Conservation (phyloP, 2,113 vertebrate genomes). For the Sinocyclocheilus anophthalmus region DNA sequence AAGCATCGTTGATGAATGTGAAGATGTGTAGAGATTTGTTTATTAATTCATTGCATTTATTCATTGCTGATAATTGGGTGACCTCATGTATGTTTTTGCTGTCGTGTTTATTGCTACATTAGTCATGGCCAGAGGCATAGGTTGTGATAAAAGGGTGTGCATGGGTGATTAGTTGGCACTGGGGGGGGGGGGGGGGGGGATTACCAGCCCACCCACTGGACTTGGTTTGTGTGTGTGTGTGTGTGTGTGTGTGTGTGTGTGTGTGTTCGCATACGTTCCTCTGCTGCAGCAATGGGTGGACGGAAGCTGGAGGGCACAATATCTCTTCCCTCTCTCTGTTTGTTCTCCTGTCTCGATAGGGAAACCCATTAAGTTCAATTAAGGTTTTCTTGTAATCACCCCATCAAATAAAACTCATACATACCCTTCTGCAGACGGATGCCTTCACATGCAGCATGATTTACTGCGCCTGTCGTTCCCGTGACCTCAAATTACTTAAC, state of each 20-base stretch:
- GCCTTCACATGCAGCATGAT: background rate
- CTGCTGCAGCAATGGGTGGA: conserved; percentile 69
- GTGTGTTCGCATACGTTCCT: background rate
- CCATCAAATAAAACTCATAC: conserved; percentile 60
- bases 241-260: conserved; percentile 25
- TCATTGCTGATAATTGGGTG: conserved; percentile 21
- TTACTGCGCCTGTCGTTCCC: background rate
- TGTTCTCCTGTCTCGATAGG: conserved; percentile 71
- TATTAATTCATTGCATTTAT: conserved; percentile 20
- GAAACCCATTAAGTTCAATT: conserved; percentile 75
- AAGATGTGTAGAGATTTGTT: conserved; percentile 12
- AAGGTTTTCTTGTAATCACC: conserved; percentile 63
- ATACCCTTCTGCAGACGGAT: background rate
- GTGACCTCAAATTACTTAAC: conserved; percentile 14
- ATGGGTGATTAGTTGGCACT: conserved; percentile 43
- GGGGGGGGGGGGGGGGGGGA: no score
- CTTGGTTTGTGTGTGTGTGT: no score
- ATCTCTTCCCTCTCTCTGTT: conserved; percentile 66
- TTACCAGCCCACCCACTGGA: conserved; percentile 16
- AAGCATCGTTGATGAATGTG: background rate
- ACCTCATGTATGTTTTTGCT: conserved; percentile 14
- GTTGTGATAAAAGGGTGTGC: conserved; percentile 30
- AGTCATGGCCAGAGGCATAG: conserved; percentile 14
- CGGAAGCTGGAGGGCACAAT: conserved; percentile 69
- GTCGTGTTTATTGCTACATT: conserved; percentile 14